phyloP scores from a whole-genome alignment of 2,888 invertebrate genomes.

The Junonia oenone region DNA sequence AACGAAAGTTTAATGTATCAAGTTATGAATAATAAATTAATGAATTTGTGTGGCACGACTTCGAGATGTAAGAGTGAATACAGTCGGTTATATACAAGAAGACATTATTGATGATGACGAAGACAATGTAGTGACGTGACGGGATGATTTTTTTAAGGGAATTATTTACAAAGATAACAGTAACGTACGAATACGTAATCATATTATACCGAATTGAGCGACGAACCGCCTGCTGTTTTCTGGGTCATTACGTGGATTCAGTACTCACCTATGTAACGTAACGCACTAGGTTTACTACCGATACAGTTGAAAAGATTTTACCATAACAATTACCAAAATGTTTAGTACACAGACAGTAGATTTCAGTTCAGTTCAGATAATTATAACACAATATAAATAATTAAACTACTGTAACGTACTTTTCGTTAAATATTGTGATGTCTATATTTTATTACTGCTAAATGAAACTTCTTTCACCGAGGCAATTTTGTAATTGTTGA shows the following conservation, averaged over 20 bases:
- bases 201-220: conserved; percentile 47
- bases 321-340: background rate
- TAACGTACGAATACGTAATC: conserved; percentile 25
- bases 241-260: conserved; percentile 59
- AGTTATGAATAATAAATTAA: conserved; percentile 75
- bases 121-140: conserved; percentile 37
- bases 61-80: conserved; percentile 26
- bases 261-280: conserved; percentile 3
- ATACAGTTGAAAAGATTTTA: background rate
- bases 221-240: conserved; percentile 57
- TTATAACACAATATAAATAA: background rate
- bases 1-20: conserved; percentile 63
- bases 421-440: background rate
- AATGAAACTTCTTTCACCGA: background rate
- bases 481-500: background rate
- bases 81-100: conserved; percentile 32
- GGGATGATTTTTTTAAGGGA: conserved; percentile 37
- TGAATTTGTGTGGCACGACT: conserved; percentile 71
- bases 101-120: conserved; percentile 32
- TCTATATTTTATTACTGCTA: background rate
- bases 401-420: background rate
- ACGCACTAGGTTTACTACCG: background rate
- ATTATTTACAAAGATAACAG: conserved; percentile 62
- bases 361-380: background rate
- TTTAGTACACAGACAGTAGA: background rate